Base-by-base conservation (phyloP, 2,113 vertebrate species). In the Dissostichus mawsoni region DNA sequence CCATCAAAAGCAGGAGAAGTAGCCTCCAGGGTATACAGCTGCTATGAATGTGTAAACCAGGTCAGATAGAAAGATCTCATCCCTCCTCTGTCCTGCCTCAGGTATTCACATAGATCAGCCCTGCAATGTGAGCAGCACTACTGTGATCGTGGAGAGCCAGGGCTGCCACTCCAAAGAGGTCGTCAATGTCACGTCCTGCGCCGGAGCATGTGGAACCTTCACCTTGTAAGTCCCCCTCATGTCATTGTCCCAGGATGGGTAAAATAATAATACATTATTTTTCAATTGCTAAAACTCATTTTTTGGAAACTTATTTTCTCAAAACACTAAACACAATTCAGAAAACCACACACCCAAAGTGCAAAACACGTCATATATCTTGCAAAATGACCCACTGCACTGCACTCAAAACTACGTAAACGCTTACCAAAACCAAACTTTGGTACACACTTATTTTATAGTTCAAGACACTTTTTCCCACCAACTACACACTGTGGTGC, bases 141-240 rank as follows among this genome's bases (percentile, higher is more conserved):
- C 61, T 17, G 93, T 87, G 0, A 48, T 92, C 59, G 89, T 98
- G 76, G 76, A 45, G 17, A 70, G 86, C 0, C 44, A 73, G 33
- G 95, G 89, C 81, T 98, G 97, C 18, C 71, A 52, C 11, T 94
- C 96, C 16, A 23, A 81, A 47, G 65, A 82, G 0, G 8, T 64
- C 1, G 77, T 97, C 59, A 91, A 92, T 6, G 0, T 97, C 73
- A 86, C 94, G 0, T 95, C 94, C 14, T 98, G 97, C 11, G 80
- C 81, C 73, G 97, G 97, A 23, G 76, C 68, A 10, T 98, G 97
- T 82, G 92, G 86, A 0, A 93, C 95, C 52, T 92, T 45, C 63
- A 96, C 96, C 44, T 64, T 80, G 97, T 97, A 92, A 96, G 96
- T 73, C 23, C 29, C 50, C 12, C 20, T 61, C 11, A 18, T 7